A percentile compares a stretch with the other conserved stretches of the same genome.
These are phyloP conservation scores for Atethmia centrago DNA, from an alignment of 2,888 invertebrate species.

Conservation along the genomic window DNA sequence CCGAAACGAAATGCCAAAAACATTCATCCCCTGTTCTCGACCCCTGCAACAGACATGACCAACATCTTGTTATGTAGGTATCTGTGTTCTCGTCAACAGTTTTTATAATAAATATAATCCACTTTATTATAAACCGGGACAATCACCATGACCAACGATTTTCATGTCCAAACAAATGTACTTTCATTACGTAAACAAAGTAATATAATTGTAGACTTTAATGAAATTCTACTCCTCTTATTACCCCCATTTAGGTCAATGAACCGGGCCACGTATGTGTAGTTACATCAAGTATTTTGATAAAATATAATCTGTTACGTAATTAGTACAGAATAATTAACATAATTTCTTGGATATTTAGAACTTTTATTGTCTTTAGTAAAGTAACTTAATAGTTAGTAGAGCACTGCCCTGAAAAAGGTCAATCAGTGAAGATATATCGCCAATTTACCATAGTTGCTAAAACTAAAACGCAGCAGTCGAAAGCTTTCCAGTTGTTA, in stretches of 20 bases:
- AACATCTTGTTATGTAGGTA: neutral
- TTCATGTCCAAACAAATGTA: slow-evolving; percentile 17
- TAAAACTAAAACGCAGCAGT: neutral
- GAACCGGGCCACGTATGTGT: slow-evolving; percentile 2
- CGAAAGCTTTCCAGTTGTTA: too few relatives aligned
- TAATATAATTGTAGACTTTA: slow-evolving; percentile 35
- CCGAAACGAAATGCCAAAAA: slow-evolving; percentile 1
- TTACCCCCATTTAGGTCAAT: slow-evolving; percentile 24
- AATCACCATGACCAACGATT: slow-evolving; percentile 20
- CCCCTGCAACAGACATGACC: slow-evolving; percentile 2
- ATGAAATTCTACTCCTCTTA: slow-evolving; percentile 40
- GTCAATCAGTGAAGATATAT: too few relatives aligned
- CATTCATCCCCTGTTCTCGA: neutral
- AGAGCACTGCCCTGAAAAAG: neutral
- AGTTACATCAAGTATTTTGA: slow-evolving; percentile 10
- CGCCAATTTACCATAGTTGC: neutral
- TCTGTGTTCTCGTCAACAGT: neutral
- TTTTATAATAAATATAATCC: neutral
- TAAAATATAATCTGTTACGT: slow-evolving; percentile 5
- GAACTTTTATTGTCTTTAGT: too few relatives aligned
- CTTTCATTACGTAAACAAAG: slow-evolving; percentile 33
- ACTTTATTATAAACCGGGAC: slow-evolving; percentile 12
- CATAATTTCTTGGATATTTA: neutral
- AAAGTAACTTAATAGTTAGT: too few relatives aligned
- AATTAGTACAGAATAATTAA: slow-evolving; percentile 3